Base-by-base conservation (phyloP, 2,888 invertebrate species). In the Exephanes ischioxanthus region DNA sequence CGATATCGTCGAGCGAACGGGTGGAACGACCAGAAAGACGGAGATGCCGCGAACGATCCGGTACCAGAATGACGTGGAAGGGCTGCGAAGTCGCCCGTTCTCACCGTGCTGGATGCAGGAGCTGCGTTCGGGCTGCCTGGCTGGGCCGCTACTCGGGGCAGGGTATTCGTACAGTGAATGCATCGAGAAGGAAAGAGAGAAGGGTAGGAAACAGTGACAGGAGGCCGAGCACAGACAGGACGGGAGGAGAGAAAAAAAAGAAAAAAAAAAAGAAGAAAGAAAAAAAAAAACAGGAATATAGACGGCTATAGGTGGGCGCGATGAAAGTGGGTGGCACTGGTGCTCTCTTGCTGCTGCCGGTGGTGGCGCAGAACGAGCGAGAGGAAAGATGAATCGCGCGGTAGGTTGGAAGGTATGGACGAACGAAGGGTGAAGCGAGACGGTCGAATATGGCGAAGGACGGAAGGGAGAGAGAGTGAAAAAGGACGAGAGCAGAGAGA, bases 161-260 rank as follows among this genome's bases (percentile, higher is more conserved):
- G 80, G 70, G 73, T 68, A 80, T 86, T 83, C 68, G 80, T 75
- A 73, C 80, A 48, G 45, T 72, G 85, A 85, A 85, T 83, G 85
- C 76, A 85, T 68, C 80, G 80, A 87, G 86, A 82, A 86, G 71
- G 72, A 83, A 80, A 82, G 75, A 84, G 77, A 83, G 84, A 83
- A 84, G 84, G 87, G 84, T 85, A 84, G 85, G 88, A 89, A 89
- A 88, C 86, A 88, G 87, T 90, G 91, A 91, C 91, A 90, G 91
- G 89, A 81, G 71, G 71, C 58, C 79, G 70, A 83, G 80, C 41
- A 83, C 72, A 67, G 83, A 83, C 72, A 78, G 41, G 72, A 73
- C 72, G 58, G 68, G 66, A 53, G 72, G 66, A 80, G 76, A 41
- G 75, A 77, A 70, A 77, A 22, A 79, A 71, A 30, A 79, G 26